Conservation (phyloP, 1,140 invertebrate species). For the Zaprionus taronus region DNA sequence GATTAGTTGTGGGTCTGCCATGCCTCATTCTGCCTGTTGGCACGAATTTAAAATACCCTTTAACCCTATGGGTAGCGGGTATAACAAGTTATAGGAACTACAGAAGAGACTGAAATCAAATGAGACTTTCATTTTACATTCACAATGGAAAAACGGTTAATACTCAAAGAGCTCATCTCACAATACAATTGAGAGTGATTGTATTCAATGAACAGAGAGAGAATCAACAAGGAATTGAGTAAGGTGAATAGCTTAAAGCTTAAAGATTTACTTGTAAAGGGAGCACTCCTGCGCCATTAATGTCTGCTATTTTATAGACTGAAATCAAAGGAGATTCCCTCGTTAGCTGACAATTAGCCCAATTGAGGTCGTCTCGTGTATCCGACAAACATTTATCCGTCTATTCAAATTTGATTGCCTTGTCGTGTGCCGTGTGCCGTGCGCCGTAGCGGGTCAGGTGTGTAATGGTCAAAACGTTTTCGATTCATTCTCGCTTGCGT, state of each 20-base stretch:
- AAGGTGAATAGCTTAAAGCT: too few species aligned
- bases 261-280: background rate
- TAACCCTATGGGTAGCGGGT: too few species aligned
- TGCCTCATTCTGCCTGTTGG: too few species aligned
- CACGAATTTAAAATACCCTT: too few species aligned
- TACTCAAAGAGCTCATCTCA: background rate
- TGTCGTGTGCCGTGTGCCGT: background rate
- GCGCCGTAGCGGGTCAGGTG: slow-evolving; percentile 2
- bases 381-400: slow-evolving; percentile 1
- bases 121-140: background rate
- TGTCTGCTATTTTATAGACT: background rate
- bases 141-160: background rate
- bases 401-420: slow-evolving; percentile 7
- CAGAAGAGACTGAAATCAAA: background rate
- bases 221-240: too few species aligned
- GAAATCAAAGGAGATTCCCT: slow-evolving; percentile 1
- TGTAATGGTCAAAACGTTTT: slow-evolving; percentile 12
- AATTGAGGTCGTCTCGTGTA: background rate
- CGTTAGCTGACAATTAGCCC: slow-evolving; percentile 3
- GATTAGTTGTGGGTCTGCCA: too few species aligned
- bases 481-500: slow-evolving; percentile 14
- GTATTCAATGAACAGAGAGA: too few species aligned
- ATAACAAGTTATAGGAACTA: too few species aligned
- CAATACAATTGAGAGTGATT: too few species aligned
- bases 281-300: background rate